phyloP scores from a whole-genome alignment of 2,797 vertebrate genomes.

The Urophycis tenuis region DNA sequence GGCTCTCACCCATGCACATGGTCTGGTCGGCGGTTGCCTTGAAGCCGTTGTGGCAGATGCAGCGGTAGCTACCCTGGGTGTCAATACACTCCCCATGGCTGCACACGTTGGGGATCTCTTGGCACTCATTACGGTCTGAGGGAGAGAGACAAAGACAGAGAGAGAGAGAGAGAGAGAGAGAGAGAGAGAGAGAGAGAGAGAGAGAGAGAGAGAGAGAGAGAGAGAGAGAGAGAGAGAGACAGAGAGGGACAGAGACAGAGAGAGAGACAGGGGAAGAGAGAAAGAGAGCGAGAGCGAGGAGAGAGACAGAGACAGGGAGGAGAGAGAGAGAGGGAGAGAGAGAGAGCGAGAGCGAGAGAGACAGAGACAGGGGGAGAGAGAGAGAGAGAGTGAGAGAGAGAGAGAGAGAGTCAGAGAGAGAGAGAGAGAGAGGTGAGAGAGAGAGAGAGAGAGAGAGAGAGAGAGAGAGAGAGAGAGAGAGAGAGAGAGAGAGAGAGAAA shows the following conservation, averaged over 20 bases:
- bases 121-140: slow-evolving; percentile 86
- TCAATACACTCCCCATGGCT: slow-evolving; percentile 89
- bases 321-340: too few species aligned
- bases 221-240: not conserved
- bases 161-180: slow-evolving; percentile 8
- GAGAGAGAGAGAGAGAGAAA: too few species aligned
- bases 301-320: not conserved
- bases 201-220: not conserved
- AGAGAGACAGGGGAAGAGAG: not conserved
- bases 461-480: too few species aligned
- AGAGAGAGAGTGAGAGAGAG: too few species aligned
- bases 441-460: too few species aligned
- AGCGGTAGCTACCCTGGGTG: slow-evolving; percentile 84
- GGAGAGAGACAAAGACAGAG: not conserved
- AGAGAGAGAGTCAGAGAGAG: too few species aligned
- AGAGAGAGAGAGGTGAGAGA: too few species aligned
- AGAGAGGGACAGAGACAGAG: not conserved
- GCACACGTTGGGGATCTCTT: slow-evolving; percentile 85
- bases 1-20: slow-evolving; percentile 86
- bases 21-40: slow-evolving; percentile 82
- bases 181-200: not conserved
- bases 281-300: not conserved
- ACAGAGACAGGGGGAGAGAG: too few species aligned
- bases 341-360: too few species aligned
- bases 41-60: slow-evolving; percentile 89